Base-by-base conservation (phyloP, 2,113 vertebrate genomes). In the Hymenochirus boettgeri region DNA sequence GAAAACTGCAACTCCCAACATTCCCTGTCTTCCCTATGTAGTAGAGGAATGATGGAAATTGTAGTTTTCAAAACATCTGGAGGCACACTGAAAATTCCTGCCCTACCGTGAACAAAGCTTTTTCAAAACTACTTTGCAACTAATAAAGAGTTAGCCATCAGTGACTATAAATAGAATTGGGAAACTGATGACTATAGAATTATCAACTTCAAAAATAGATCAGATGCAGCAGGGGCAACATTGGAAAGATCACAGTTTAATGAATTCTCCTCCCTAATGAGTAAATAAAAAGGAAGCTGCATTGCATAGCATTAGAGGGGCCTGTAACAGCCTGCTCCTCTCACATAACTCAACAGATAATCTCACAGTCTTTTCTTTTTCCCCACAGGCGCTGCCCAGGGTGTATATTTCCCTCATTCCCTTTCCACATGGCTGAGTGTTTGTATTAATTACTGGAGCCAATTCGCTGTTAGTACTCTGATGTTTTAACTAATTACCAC, bases 401-500 rank as follows among this genome's bases (percentile, higher is more conserved):
- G 37, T 1, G 11, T 17, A 72, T 65, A 74, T 80, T 77, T 71
- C 73, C 72, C 77, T 57, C 39, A 23, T 46, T 47, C 50, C 76
- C 77, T 67, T 76, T 79, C 79, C 88, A 83, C 87, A 92, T 85
- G 90, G 87, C 88, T 83, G 83, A 90, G 89, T 87, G 83, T 84
- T 83, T 87, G 92, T 95, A 97, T 97, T 97, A 94, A 97, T 99
- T 99, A 97, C 94, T 91, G 90, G 90, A 92, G 89, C 92, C 95
- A 95, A 98, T 95, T 96, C 96, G 91, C 88, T 94, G 90, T 96
- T 94, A 96, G 96, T 94, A 94, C 92, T 91, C 90, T 91, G 93
- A 98, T 98, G 96, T 97, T 99, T 99, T 97, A 98, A 97, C 95
- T 98, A 97, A 97, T 99, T 96, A 93, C 89, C 88, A 89, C 92